A percentile compares a stretch with the other conserved stretches of the same genome.
phyloP scores from a whole-genome alignment of 92 coral and sea anemone species.

The Scolanthus callimorphus region DNA sequence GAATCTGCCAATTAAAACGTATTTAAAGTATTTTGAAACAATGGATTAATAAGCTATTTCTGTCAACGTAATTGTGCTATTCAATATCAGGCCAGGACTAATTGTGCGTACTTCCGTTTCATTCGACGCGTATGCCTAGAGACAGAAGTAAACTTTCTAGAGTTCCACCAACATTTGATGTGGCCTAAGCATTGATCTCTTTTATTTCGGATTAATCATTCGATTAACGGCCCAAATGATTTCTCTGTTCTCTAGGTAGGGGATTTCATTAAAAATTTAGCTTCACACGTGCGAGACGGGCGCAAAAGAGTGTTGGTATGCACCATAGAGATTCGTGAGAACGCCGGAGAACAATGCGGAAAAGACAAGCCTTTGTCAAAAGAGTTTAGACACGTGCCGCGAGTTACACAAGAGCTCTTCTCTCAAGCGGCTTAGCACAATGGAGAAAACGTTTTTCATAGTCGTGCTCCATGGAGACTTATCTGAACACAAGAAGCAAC shows the following conservation, averaged over 20 bases:
- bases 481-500: too few species aligned
- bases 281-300: background rate
- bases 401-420: background rate
- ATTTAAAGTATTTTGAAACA: constrained; percentile 70
- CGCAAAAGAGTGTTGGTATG: background rate
- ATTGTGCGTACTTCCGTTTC: constrained; percentile 57
- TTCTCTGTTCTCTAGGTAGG: background rate
- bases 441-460: too few species aligned
- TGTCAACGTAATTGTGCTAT: constrained; percentile 66
- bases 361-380: background rate
- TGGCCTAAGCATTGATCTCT: background rate
- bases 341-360: background rate
- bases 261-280: background rate
- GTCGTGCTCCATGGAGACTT: too few species aligned
- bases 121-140: too few species aligned
- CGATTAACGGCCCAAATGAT: background rate
- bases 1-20: constrained; percentile 89
- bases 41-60: constrained; percentile 63
- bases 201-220: background rate
- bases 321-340: background rate
- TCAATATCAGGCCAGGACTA: constrained; percentile 48
- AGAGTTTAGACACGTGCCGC: constrained; percentile 1
- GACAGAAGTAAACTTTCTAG: too few species aligned
- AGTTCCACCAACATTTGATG: too few species aligned
- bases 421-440: background rate